These are phyloP conservation scores for Lasioglossum calceatum DNA, from an alignment of 2,888 invertebrate genomes.

Conservation along the genomic window DNA sequence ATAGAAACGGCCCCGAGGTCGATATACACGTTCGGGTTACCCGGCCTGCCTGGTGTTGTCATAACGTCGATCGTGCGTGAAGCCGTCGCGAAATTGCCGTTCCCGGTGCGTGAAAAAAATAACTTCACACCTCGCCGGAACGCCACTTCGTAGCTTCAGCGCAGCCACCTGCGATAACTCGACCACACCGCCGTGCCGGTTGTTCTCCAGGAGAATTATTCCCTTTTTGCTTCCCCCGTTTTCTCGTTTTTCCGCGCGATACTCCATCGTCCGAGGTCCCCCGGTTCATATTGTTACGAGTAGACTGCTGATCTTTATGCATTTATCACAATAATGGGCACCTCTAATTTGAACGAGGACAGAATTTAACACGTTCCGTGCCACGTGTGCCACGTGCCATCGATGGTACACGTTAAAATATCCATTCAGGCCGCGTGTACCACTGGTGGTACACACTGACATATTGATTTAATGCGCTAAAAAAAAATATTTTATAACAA, in stretches of 20 bases:
- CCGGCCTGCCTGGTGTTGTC: slow-evolving; percentile 44
- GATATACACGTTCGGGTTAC: slow-evolving; percentile 33
- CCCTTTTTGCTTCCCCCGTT: not conserved
- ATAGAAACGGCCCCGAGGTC: slow-evolving; percentile 35
- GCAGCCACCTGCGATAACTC: slow-evolving; percentile 34
- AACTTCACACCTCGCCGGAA: slow-evolving; percentile 27
- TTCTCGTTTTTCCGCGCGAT: not conserved
- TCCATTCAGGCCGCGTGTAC: too few species aligned
- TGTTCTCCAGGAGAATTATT: slow-evolving; percentile 22
- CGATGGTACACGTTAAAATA: too few species aligned
- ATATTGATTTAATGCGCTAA: too few species aligned
- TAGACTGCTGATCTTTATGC: too few species aligned
- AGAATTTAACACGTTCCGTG: too few species aligned
- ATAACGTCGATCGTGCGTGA: slow-evolving; percentile 45
- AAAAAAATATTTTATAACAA: too few species aligned
- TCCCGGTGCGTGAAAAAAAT: slow-evolving; percentile 28
- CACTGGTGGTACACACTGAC: too few species aligned
- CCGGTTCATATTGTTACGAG: not conserved
- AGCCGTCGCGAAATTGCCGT: slow-evolving; percentile 26
- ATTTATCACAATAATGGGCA: too few species aligned
- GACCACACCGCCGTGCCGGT: slow-evolving; percentile 15
- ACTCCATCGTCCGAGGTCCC: not conserved
- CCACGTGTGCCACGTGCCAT: too few species aligned
- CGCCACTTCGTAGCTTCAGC: slow-evolving; percentile 16
- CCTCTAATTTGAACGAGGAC: too few species aligned